Percentiles rank a stretch among this genome's conserved stretches.
These are phyloP conservation scores for Larimichthys polyactis DNA, from an alignment of 2,113 vertebrate genomes.

Conservation along the genomic window DNA sequence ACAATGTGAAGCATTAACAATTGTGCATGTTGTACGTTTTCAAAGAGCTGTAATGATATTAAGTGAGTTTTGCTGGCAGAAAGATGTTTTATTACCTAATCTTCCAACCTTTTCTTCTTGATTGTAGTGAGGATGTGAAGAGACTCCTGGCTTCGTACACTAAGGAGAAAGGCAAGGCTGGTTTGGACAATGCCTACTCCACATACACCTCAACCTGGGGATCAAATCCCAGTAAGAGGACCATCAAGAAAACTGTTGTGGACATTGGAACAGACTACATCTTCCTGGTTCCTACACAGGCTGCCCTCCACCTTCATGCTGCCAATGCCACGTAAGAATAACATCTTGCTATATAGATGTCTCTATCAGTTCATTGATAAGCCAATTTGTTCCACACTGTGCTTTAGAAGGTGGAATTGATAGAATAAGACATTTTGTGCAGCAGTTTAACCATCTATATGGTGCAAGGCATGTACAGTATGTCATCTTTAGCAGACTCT, in stretches of 20 bases:
- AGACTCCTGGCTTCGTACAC: conserved; percentile 84
- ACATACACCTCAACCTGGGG: conserved; percentile 87
- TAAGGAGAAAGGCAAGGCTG: conserved; percentile 76
- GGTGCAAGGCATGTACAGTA: neutral
- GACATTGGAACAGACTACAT: conserved; percentile 88
- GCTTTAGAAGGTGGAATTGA: neutral
- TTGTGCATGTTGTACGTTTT: neutral
- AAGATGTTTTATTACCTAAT: neutral
- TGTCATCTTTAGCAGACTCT: neutral
- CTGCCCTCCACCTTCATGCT: conserved; percentile 86
- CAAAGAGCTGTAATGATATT: neutral
- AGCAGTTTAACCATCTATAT: neutral
- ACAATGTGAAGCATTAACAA: neutral
- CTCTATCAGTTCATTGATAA: neutral
- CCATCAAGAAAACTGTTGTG: conserved; percentile 89
- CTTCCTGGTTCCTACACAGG: conserved; percentile 91
- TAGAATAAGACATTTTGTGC: neutral
- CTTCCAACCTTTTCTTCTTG: neutral
- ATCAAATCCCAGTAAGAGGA: conserved; percentile 68
- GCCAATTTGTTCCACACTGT: neutral
- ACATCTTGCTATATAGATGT: neutral
- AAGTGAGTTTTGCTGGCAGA: neutral
- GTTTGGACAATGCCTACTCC: conserved; percentile 71
- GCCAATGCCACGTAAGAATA: conserved; percentile 86
- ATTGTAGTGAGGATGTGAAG: conserved; percentile 84